phyloP scores from a whole-genome alignment of 2,113 vertebrate genomes.

The Sapayoa aenigma region DNA sequence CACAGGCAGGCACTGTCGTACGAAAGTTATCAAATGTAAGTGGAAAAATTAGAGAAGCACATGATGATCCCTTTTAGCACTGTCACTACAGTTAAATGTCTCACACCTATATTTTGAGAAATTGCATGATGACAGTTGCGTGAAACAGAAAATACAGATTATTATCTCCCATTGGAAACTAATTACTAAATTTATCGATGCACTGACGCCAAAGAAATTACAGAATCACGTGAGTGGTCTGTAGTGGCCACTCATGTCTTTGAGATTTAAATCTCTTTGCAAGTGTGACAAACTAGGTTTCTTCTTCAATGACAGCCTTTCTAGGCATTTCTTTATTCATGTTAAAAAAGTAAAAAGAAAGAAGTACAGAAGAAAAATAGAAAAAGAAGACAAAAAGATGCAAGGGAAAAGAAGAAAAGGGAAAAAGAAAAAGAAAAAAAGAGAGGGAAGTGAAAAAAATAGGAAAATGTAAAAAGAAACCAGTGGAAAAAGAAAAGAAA shows the following conservation, averaged over 20 bases:
- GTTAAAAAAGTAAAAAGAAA: background rate
- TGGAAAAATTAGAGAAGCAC: background rate
- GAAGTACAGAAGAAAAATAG: fast-evolving
- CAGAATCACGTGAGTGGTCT: background rate
- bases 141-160: background rate
- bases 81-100: background rate
- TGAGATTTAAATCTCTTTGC: background rate
- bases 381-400: background rate
- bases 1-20: background rate
- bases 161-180: background rate
- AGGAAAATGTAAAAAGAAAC: background rate
- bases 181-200: background rate
- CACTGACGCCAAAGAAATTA: background rate
- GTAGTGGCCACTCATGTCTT: background rate
- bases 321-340: background rate
- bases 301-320: background rate
- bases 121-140: background rate
- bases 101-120: background rate
- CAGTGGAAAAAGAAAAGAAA: background rate
- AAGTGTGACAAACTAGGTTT: background rate
- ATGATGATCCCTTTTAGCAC: background rate
- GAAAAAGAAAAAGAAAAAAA: background rate
- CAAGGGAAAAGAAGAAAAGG: background rate
- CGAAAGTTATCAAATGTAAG: background rate
- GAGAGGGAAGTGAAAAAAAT: background rate